These are phyloP conservation scores for Zapus hudsonius DNA, from an alignment of 2,113 vertebrate genomes.

Conservation along the genomic window DNA sequence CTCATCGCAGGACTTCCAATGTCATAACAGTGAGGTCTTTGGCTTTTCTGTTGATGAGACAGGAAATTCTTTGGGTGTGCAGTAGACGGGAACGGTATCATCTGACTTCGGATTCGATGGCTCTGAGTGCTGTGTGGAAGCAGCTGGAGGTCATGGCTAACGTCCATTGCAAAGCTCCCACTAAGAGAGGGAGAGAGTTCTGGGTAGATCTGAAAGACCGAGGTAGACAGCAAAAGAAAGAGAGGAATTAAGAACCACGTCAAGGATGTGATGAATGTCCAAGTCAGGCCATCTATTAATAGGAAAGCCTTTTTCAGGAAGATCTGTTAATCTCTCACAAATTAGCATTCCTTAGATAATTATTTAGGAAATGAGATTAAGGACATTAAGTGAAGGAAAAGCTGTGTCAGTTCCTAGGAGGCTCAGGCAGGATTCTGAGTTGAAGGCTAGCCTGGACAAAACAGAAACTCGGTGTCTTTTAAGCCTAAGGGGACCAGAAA, in stretches of 20 bases:
- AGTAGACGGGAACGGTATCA: background rate
- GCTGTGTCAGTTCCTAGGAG: background rate
- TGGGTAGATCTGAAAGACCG: background rate
- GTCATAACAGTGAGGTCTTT: background rate
- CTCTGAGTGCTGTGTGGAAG: background rate
- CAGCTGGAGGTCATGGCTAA: background rate
- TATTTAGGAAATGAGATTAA: background rate
- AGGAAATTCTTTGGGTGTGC: background rate
- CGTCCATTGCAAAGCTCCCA: background rate
- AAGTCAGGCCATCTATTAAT: background rate
- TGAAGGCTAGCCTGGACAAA: background rate
- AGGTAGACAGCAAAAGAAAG: background rate
- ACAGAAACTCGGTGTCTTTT: background rate
- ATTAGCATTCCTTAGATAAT: background rate
- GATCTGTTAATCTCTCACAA: background rate
- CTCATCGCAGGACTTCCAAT: no score
- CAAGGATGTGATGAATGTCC: background rate
- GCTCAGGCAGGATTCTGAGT: background rate
- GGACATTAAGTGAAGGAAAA: conserved; percentile 21
- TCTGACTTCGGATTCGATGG: background rate
- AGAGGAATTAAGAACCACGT: background rate
- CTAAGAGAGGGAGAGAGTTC: background rate
- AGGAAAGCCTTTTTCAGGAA: background rate
- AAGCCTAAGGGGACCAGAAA: background rate
- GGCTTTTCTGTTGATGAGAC: background rate